Conservation (phyloP, 2,113 vertebrate species). For the Vicugna pacos region DNA sequence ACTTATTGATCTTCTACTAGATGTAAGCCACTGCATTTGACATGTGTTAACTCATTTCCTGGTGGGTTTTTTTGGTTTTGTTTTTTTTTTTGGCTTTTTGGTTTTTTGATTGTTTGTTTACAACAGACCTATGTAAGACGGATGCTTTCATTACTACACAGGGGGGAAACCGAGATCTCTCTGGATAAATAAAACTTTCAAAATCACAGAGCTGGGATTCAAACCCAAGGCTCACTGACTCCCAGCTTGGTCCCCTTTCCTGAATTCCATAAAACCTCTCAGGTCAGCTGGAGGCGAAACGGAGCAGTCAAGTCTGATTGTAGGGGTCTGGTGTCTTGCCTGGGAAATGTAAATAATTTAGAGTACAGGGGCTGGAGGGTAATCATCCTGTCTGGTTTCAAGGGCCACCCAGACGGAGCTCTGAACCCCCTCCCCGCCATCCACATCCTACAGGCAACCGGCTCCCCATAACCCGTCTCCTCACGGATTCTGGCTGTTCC, state of each 20-base stretch:
- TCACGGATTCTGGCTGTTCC: background rate
- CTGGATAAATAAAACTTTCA: background rate
- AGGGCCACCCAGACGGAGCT: background rate
- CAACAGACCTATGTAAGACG: background rate
- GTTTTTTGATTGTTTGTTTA: background rate
- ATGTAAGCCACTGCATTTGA: background rate
- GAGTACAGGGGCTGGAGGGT: background rate
- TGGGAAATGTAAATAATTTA: conserved; percentile 38
- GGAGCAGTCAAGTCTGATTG: background rate
- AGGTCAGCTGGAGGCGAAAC: too few species aligned
- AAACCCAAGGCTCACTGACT: background rate
- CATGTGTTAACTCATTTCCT: background rate
- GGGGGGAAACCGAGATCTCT: background rate
- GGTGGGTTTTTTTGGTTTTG: too few species aligned
- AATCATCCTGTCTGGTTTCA: conserved; percentile 30
- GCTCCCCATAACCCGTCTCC: rapidly evolving
- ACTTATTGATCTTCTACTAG: background rate
- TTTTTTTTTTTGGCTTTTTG: background rate
- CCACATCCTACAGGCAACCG: rapidly evolving
- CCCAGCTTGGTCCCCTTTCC: background rate
- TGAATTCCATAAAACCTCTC: background rate
- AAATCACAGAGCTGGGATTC: background rate
- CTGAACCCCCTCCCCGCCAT: rapidly evolving
- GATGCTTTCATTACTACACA: background rate
- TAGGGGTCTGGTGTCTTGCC: background rate